Evolutionary conservation across 2,888 invertebrate species (phyloP).

Genomic region (Helobdella robusta): DNA sequence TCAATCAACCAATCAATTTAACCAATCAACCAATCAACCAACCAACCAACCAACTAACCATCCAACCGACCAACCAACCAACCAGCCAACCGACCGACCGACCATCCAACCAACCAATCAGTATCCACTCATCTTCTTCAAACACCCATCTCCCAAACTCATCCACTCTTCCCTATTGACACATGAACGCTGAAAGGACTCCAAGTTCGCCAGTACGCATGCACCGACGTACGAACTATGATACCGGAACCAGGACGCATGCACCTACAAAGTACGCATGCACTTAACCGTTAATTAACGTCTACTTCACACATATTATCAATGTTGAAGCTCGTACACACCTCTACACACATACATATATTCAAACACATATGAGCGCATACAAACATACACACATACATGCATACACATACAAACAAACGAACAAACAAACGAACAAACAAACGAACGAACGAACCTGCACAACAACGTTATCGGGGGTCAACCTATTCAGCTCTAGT

Average conservation of each 20-base stretch:
- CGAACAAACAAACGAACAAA: not conserved
- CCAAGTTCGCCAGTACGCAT: conserved; percentile 51
- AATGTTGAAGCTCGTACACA: no score
- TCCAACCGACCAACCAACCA: no score
- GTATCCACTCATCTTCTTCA: conserved; percentile 34
- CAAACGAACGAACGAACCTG: conserved; percentile 50
- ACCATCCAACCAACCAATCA: no score
- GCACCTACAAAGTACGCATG: no score
- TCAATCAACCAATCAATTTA: no score
- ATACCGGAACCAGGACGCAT: conserved; percentile 54
- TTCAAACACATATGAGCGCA: not conserved
- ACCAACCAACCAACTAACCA: no score
- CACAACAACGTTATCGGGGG: conserved; percentile 53
- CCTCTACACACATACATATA: not conserved
- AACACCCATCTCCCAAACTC: conserved; percentile 22
- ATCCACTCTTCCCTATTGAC: conserved; percentile 45
- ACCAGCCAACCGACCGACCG: no score
- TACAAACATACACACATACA: not conserved
- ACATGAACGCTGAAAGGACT: conserved; percentile 48
- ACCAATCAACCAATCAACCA: no score
- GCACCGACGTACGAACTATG: conserved; percentile 58
- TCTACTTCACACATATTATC: no score
- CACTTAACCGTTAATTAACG: no score
- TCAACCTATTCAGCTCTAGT: conserved; percentile 53
- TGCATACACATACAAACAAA: not conserved